Conservation (phyloP, 2,888 invertebrate genomes). For the Neocrepidodera transversa region DNA sequence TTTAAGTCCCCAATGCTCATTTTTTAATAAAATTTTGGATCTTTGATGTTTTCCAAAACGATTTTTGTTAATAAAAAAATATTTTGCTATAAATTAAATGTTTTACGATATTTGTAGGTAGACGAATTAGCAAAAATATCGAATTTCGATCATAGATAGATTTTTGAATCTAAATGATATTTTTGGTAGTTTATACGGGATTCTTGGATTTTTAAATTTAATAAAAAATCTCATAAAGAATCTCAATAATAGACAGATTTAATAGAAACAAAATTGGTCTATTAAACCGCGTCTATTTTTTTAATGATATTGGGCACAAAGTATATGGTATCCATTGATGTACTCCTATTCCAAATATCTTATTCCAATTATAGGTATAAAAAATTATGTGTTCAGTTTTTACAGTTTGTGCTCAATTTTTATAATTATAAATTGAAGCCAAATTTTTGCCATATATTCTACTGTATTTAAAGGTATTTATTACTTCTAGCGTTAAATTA, state of each 20-base stretch:
- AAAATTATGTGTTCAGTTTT: slow-evolving; percentile 42
- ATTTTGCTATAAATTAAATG: slow-evolving; percentile 13
- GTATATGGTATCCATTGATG: slow-evolving; percentile 31
- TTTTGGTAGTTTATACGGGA: too few species aligned
- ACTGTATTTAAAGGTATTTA: slow-evolving; percentile 45
- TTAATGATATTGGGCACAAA: slow-evolving; percentile 33
- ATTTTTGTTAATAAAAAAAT: slow-evolving; percentile 8
- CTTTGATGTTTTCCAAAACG: slow-evolving; percentile 15
- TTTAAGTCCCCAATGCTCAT: slow-evolving; percentile 13
- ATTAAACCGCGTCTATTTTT: slow-evolving; percentile 6
- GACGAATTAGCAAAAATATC: slow-evolving; percentile 11
- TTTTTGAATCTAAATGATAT: not conserved
- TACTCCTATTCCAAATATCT: slow-evolving; percentile 35
- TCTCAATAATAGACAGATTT: too few species aligned
- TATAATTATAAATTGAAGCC: slow-evolving; percentile 47
- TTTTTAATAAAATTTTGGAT: slow-evolving; percentile 11
- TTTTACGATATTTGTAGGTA: slow-evolving; percentile 6
- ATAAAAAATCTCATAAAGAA: too few species aligned
- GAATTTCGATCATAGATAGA: not conserved
- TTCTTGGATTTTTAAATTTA: too few species aligned
- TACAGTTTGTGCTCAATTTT: slow-evolving; percentile 50
- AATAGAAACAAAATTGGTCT: slow-evolving; percentile 1
- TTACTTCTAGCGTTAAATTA: slow-evolving; percentile 43
- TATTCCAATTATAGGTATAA: slow-evolving; percentile 39
- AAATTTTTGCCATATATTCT: slow-evolving; percentile 52